Evolutionary conservation across 2,797 vertebrate species (phyloP), one percentile per base, ranked within the genome.

Genomic region (Erpetoichthys calabaricus): DNA sequence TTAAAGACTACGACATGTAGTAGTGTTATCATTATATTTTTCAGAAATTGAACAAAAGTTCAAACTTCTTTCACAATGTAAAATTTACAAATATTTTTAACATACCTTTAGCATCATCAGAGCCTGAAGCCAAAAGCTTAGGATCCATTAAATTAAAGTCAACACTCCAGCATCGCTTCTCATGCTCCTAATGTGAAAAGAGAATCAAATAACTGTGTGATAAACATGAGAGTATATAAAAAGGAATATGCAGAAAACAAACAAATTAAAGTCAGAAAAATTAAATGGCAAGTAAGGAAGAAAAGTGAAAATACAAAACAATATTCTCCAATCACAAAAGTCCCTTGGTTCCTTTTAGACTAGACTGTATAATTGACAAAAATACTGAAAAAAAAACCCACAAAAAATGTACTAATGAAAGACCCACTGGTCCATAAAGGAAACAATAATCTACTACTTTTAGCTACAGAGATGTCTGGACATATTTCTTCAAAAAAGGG

Each of bases 61-160:
- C 5, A 57, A 51, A 45, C 47, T 10, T 8, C 45, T 41, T 59
- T 44, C 42, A 44, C 42, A 25, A 25, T 25, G 25, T 25, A 25
- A 25, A 25, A 25, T 25, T 25, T 25, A 25, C 25, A 25, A 25
- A 25, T 25, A 25, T 45, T 3, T 62, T 50, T 7, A 5, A 64
- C 63, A 25, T 81, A 97, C 96, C 96, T 97, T 99, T 99, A 66
- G 96, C 94, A 72, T 99, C 96, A 79, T 99, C 96, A 66, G 96
- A 99, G 64, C 96, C 96, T 3, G 96, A 99, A 58, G 96, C 96
- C 76, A 99, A 81, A 8, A 99, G 88, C 73, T 99, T 99, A 7
- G 96, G 96, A 76, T 99, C 96, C 96, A 99, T 99, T 66, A 99
- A 83, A 71, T 99, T 99, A 66, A 99, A 99, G 78, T 99, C 96